A percentile compares a stretch with the other conserved stretches of the same genome.
Conservation (phyloP, 2,797 vertebrate species). For the Merluccius polli region DNA sequence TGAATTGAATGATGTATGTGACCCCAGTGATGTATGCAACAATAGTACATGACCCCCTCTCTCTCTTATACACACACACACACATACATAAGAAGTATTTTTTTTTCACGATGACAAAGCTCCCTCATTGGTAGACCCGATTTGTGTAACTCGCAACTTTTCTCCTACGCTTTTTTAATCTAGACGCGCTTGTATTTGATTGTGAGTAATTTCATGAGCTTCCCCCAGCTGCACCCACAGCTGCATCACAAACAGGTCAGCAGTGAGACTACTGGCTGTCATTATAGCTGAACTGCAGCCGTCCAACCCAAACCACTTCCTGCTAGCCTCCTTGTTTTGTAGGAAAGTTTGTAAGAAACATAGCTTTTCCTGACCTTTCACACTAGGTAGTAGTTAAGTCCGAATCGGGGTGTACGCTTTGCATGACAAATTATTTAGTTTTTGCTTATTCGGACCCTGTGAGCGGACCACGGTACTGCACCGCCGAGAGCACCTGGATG, state of each 20-base stretch:
- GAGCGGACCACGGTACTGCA: neutral
- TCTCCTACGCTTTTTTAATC: slow-evolving; percentile 34
- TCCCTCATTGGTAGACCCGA: slow-evolving; percentile 7
- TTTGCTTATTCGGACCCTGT: neutral
- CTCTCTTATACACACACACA: neutral
- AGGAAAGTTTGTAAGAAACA: neutral
- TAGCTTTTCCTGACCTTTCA: neutral
- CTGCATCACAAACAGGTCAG: slow-evolving; percentile 57
- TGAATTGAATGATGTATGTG: no score
- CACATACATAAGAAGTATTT: neutral
- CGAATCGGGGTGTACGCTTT: neutral
- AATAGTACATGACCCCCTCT: neutral
- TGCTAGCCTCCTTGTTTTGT: slow-evolving; percentile 4
- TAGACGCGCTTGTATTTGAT: slow-evolving; percentile 56
- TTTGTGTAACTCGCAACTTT: slow-evolving; percentile 36
- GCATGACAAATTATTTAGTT: neutral
- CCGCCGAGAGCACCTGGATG: neutral
- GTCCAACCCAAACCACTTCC: slow-evolving; percentile 21
- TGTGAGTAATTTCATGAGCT: slow-evolving; percentile 54
- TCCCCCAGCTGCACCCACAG: slow-evolving; percentile 55
- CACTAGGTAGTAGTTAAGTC: neutral
- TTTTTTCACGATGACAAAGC: neutral
- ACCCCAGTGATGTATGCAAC: no score
- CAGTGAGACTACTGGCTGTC: slow-evolving; percentile 53
- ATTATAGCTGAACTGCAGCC: slow-evolving; percentile 41